These are phyloP conservation scores for Drosophila meridionalis DNA, from an alignment of 2,888 invertebrate genomes.

Conservation along the genomic window DNA sequence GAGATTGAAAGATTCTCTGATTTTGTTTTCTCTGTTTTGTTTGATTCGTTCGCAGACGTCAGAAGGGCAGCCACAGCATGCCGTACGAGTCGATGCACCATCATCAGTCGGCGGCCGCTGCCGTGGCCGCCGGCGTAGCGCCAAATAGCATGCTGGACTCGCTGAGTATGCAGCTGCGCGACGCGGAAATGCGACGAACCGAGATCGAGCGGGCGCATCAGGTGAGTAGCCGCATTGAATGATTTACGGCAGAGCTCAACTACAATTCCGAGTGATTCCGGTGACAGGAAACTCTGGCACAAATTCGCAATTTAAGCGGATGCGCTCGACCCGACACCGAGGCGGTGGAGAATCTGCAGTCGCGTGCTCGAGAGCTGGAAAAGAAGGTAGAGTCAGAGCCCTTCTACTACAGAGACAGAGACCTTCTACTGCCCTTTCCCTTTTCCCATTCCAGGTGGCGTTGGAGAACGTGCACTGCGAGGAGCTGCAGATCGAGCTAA, in stretches of 20 bases:
- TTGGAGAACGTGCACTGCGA: conserved; percentile 91
- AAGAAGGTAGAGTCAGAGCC: conserved; percentile 89
- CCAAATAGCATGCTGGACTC: conserved; percentile 86
- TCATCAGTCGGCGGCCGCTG: conserved; percentile 81
- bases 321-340: conserved; percentile 88
- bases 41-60: conserved; percentile 59
- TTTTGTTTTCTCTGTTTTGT: conserved; percentile 5
- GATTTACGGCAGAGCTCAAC: not conserved
- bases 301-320: conserved; percentile 86
- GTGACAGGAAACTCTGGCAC: conserved; percentile 89
- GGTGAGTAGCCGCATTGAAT: conserved; percentile 66
- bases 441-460: conserved; percentile 86
- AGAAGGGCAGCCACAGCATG: conserved; percentile 76
- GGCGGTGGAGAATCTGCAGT: conserved; percentile 90
- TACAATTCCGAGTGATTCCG: not conserved
- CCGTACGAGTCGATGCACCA: conserved; percentile 84
- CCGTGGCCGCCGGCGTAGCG: conserved; percentile 74
- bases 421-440: not conserved
- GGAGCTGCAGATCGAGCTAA: conserved; percentile 94
- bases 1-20: conserved; percentile 10
- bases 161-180: conserved; percentile 90
- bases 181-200: conserved; percentile 91
- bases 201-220: conserved; percentile 92
- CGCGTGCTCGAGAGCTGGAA: conserved; percentile 94
- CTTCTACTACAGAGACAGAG: too few species aligned